A percentile compares a stretch with the other conserved stretches of the same genome.
Evolutionary conservation across 2,797 vertebrate species (phyloP).

Genomic region (Enoplosus armatus): DNA sequence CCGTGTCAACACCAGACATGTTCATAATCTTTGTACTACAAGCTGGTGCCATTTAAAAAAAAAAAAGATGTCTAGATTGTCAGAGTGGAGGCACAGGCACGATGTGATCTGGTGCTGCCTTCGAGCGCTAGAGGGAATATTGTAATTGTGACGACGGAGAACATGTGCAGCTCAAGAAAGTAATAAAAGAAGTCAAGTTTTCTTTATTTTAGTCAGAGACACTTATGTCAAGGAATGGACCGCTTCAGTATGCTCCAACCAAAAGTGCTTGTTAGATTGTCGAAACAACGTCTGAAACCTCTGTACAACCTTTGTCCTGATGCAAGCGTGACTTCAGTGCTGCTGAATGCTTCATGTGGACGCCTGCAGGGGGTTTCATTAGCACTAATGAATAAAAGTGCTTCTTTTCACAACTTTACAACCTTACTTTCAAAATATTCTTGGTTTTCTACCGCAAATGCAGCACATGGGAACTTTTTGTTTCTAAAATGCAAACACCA

Average conservation of each 20-base stretch:
- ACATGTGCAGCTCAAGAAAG: background rate
- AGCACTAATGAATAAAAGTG: background rate
- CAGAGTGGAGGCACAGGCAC: background rate
- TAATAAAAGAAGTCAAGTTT: background rate
- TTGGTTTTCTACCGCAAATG: background rate
- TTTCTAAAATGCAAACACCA: background rate
- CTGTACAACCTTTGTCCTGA: background rate
- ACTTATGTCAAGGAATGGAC: too few relatives aligned
- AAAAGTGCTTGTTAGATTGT: too few relatives aligned
- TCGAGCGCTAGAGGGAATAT: slow-evolving; percentile 3
- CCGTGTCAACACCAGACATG: slow-evolving; percentile 32
- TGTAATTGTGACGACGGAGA: background rate
- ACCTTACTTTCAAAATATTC: background rate
- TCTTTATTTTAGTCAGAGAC: background rate
- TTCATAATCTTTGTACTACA: slow-evolving; percentile 34
- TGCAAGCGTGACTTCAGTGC: background rate
- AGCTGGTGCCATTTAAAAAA: background rate
- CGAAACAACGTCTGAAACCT: background rate
- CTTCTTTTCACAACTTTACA: background rate
- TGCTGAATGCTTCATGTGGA: background rate
- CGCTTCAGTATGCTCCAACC: background rate
- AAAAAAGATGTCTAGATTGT: slow-evolving; percentile 6
- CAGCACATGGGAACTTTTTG: too few relatives aligned
- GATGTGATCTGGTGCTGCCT: slow-evolving; percentile 9
- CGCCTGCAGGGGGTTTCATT: background rate